Percentiles rank a stretch among this genome's conserved stretches.
These are phyloP conservation scores for Bradypodion pumilum DNA, from an alignment of 2,797 vertebrate species.

Conservation along the genomic window DNA sequence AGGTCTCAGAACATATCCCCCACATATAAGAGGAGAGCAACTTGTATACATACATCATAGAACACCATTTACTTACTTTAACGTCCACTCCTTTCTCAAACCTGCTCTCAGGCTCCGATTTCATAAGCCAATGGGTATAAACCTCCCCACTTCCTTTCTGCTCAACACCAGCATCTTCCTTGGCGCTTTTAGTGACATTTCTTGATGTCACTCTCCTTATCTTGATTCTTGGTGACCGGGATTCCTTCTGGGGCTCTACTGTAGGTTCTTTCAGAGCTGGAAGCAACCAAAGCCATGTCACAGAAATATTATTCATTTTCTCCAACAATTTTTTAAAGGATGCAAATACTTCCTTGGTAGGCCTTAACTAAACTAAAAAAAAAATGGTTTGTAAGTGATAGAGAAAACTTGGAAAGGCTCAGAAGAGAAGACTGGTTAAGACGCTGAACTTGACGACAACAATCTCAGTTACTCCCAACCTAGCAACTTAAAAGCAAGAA, in stretches of 20 bases:
- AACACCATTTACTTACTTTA: constrained; percentile 79
- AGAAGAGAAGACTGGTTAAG: too few species aligned
- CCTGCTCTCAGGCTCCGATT: constrained; percentile 95
- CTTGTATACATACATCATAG: background rate
- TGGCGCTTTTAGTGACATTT: constrained; percentile 61
- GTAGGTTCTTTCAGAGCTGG: constrained; percentile 65
- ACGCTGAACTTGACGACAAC: too few species aligned
- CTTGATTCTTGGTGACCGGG: constrained; percentile 37
- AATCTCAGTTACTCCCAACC: too few species aligned
- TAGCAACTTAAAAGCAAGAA: too few species aligned
- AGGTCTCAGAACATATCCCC: too few species aligned
- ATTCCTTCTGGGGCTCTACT: constrained; percentile 41
- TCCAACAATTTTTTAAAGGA: too few species aligned
- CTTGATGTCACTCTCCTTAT: constrained; percentile 41
- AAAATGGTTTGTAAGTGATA: background rate
- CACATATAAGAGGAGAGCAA: too few species aligned
- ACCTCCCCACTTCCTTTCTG: constrained; percentile 56
- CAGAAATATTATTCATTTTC: background rate
- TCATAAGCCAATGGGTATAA: constrained; percentile 89
- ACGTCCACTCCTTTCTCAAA: constrained; percentile 91
- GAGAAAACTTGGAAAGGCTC: too few species aligned
- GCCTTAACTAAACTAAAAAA: background rate
- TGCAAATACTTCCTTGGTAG: background rate
- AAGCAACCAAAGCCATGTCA: constrained; percentile 25
- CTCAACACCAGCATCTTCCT: constrained; percentile 46